Percentiles rank a stretch among this genome's conserved stretches.
phyloP scores from a whole-genome alignment of 2,113 vertebrate species.

The Australoheros scitulus region DNA sequence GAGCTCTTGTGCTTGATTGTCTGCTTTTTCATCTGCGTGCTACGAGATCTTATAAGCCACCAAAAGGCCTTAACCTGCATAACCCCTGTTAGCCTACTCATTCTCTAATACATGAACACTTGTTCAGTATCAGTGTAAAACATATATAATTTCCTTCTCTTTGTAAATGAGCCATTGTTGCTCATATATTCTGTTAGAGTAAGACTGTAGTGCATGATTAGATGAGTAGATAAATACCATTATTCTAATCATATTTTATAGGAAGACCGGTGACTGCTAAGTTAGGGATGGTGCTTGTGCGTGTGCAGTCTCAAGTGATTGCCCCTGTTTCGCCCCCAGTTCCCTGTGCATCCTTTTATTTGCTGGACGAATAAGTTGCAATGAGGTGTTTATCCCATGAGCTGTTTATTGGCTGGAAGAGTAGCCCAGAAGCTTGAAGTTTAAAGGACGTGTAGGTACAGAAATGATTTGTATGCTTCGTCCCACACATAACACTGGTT shows the following conservation, averaged over 20 bases:
- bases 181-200: not conserved
- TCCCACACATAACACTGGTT: not conserved
- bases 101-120: not conserved
- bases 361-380: not conserved
- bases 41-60: not conserved
- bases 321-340: not conserved
- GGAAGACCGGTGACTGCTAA: not conserved
- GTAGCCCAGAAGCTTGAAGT: not conserved
- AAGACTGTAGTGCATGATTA: not conserved
- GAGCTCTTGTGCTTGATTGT: conserved; percentile 27
- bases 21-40: not conserved
- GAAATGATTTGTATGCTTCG: not conserved
- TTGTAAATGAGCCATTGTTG: not conserved
- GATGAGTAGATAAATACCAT: not conserved
- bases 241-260: no score
- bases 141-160: not conserved
- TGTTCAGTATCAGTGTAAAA: not conserved
- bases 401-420: not conserved
- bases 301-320: not conserved
- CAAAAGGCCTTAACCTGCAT: not conserved
- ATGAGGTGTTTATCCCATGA: not conserved
- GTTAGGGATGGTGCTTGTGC: not conserved
- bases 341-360: not conserved
- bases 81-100: not conserved
- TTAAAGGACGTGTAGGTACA: not conserved